Evolutionary conservation across 1,140 invertebrate genomes (phyloP).

Genomic region (Tribolium madens): DNA sequence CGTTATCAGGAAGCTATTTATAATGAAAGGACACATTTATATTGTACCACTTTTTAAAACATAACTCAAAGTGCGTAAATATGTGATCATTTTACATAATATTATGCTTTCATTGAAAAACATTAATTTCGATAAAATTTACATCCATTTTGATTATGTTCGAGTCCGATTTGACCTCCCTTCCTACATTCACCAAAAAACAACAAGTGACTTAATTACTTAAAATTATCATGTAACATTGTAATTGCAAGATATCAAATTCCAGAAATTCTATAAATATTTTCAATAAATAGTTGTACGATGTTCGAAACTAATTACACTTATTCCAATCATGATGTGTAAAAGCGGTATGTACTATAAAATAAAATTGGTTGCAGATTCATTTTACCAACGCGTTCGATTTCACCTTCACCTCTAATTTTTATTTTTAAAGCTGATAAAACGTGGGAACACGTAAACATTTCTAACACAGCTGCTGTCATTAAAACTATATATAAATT

Average conservation of each 20-base stretch:
- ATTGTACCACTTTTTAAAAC: no score
- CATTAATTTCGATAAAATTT: no score
- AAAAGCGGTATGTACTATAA: neutral
- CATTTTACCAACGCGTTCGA: neutral
- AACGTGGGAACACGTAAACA: conserved; percentile 35
- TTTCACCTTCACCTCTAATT: conserved; percentile 31
- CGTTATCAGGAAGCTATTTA: neutral
- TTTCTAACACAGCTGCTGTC: conserved; percentile 18
- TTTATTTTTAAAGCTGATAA: conserved; percentile 36
- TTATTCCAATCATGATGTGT: neutral
- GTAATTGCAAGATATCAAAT: neutral
- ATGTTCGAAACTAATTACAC: neutral
- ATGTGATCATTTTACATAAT: no score
- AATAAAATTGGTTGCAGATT: neutral
- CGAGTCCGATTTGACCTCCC: no score
- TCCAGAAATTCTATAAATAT: neutral
- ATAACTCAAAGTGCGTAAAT: no score
- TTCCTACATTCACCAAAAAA: neutral
- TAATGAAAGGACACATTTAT: no score
- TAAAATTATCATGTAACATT: neutral
- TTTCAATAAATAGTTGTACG: neutral
- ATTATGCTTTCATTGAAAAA: no score
- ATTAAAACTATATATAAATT: conserved; percentile 40
- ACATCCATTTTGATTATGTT: no score
- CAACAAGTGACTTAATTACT: neutral